Percentiles rank a stretch among this genome's conserved stretches.
phyloP scores from a whole-genome alignment of 2,113 vertebrate species.

The Herpailurus yagouaroundi region DNA sequence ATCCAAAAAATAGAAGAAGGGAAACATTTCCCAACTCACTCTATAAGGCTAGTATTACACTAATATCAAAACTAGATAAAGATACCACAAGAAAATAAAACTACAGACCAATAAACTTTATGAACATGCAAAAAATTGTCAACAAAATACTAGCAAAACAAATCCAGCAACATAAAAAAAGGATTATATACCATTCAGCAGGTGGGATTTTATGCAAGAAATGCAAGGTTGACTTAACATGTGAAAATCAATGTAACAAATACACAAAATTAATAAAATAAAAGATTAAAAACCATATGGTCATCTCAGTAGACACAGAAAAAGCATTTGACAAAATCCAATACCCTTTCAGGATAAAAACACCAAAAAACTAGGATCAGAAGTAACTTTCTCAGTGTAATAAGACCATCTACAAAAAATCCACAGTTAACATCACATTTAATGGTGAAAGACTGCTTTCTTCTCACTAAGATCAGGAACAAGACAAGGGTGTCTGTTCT shows the following conservation, averaged over 20 bases:
- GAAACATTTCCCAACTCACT: neutral
- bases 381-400: neutral
- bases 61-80: neutral
- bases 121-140: neutral
- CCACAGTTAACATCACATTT: neutral
- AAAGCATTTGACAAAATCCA: neutral
- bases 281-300: neutral
- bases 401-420: neutral
- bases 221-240: neutral
- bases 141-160: neutral
- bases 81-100: neutral
- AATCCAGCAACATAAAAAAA: neutral
- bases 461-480: neutral
- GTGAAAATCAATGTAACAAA: neutral
- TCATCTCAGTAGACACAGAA: neutral
- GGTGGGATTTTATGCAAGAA: neutral
- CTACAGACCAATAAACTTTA: neutral
- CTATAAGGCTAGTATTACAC: neutral
- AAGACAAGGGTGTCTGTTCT: neutral
- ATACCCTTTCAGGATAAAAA: neutral
- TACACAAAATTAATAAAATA: neutral
- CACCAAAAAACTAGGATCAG: neutral
- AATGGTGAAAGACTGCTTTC: neutral
- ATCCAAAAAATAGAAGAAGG: neutral
- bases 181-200: neutral